phyloP scores from a whole-genome alignment of 2,888 invertebrate genomes.

The Parelbella ahira region DNA sequence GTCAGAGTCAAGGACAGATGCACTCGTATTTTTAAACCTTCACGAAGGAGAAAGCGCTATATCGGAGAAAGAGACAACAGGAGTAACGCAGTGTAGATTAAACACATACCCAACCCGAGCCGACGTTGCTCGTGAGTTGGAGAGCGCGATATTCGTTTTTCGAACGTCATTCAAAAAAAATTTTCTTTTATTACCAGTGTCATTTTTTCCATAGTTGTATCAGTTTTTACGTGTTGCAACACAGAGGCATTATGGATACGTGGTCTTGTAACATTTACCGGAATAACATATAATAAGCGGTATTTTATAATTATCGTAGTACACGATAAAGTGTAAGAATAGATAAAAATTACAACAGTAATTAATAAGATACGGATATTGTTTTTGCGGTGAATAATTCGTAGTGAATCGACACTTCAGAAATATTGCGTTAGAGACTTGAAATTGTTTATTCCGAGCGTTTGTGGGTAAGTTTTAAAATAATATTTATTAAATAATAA shows the following conservation, averaged over 20 bases:
- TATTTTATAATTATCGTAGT: constrained; percentile 17
- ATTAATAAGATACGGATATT: constrained; percentile 20
- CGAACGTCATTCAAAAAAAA: constrained; percentile 32
- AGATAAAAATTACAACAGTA: constrained; percentile 13
- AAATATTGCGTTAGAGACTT: neutral
- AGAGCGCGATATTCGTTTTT: constrained; percentile 41
- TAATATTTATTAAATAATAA: too few species aligned
- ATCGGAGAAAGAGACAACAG: constrained; percentile 40
- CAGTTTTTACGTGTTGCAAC: constrained; percentile 11
- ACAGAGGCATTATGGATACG: constrained; percentile 9
- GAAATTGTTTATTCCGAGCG: neutral
- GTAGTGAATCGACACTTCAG: constrained; percentile 2
- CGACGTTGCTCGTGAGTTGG: constrained; percentile 52
- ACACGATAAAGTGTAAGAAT: constrained; percentile 12
- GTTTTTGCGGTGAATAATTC: constrained; percentile 16
- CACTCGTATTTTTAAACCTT: constrained; percentile 47
- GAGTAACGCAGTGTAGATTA: constrained; percentile 44
- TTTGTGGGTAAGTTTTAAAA: constrained; percentile 16
- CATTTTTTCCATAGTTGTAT: neutral
- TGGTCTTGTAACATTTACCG: constrained; percentile 34
- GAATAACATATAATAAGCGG: constrained; percentile 33
- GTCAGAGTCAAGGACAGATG: constrained; percentile 73
- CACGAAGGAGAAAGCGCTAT: constrained; percentile 40
- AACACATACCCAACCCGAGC: constrained; percentile 45
- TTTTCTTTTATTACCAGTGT: constrained; percentile 23